Evolutionary conservation across 2,888 invertebrate species (phyloP).

Genomic region (Epsilonema sp.): DNA sequence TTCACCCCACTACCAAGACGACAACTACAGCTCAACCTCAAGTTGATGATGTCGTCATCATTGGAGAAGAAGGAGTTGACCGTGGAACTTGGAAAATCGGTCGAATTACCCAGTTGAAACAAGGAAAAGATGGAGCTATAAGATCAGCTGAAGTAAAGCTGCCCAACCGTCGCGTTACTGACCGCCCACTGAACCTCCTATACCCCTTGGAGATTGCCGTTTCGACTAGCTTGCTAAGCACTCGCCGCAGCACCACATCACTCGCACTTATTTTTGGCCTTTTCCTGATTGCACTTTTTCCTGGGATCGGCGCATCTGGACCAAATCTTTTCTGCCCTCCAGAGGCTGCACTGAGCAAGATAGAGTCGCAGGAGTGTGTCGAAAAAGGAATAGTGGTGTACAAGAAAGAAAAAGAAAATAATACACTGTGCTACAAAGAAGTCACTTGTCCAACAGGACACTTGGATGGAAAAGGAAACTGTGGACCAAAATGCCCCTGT

Average conservation of each 20-base stretch:
- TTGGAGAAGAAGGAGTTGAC: neutral
- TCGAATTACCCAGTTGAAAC: neutral
- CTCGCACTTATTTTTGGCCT: too few relatives aligned
- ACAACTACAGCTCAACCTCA: neutral
- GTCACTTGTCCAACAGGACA: constrained; percentile 1
- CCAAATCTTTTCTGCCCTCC: neutral
- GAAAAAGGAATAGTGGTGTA: neutral
- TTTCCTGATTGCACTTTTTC: too few relatives aligned
- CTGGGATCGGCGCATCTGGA: too few relatives aligned
- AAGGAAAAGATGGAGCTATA: neutral
- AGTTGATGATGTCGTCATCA: neutral
- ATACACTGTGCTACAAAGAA: neutral
- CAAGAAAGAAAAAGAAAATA: neutral
- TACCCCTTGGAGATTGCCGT: neutral
- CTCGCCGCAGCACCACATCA: too few relatives aligned
- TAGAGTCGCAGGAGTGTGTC: neutral
- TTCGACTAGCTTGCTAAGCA: neutral
- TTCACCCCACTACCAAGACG: neutral
- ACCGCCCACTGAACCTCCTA: neutral
- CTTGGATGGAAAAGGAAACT: neutral
- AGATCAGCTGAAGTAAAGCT: neutral
- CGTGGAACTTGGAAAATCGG: constrained; percentile 2
- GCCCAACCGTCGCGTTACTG: neutral
- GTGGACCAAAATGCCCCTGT: neutral
- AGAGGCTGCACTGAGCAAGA: neutral